Conservation (phyloP, 2,888 invertebrate species). For the Agriotes lineatus region DNA sequence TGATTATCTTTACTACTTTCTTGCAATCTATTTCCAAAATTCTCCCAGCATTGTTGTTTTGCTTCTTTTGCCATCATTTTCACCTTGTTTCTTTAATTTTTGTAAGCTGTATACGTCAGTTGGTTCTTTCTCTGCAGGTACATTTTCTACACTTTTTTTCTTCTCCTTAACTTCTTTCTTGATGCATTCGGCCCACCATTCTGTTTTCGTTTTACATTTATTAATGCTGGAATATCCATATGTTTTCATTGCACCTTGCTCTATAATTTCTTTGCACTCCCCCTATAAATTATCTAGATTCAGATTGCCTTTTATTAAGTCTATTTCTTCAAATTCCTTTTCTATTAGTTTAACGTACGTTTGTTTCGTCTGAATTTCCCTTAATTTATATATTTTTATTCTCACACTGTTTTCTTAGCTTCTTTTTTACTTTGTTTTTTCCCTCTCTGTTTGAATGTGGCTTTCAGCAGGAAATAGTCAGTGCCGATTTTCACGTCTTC, state of each 20-base stretch:
- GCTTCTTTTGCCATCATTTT: not conserved
- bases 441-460: too few relatives aligned
- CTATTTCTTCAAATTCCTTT: too few relatives aligned
- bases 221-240: not conserved
- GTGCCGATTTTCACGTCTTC: too few relatives aligned
- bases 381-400: too few relatives aligned
- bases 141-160: not conserved
- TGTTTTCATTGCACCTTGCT: not conserved
- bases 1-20: not conserved
- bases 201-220: not conserved
- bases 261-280: not conserved
- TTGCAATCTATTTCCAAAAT: not conserved
- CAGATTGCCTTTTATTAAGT: not conserved
- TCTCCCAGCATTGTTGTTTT: not conserved
- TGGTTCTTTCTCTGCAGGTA: too few relatives aligned
- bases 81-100: not conserved
- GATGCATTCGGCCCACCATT: not conserved
- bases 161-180: not conserved
- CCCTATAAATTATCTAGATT: not conserved
- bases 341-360: too few relatives aligned
- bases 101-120: too few relatives aligned
- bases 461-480: too few relatives aligned
- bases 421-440: too few relatives aligned
- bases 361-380: too few relatives aligned
- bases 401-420: too few relatives aligned